phyloP scores from a whole-genome alignment of 30 jellyfish, hydroid and myxozoan species.

The Hydractinia symbiolongicarpus region DNA sequence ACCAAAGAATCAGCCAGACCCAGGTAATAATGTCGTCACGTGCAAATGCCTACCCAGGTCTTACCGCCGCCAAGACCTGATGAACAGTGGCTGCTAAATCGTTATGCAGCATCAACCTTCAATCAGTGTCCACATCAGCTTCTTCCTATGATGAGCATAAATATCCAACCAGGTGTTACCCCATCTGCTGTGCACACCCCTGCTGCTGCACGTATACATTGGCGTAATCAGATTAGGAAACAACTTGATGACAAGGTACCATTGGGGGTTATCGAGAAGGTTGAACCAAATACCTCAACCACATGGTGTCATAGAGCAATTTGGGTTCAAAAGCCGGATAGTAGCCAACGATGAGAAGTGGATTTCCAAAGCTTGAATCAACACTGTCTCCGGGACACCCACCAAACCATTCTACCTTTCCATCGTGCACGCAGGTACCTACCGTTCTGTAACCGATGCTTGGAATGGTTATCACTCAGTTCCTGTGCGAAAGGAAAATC shows the following conservation, averaged over 20 bases:
- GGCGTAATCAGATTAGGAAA: conserved; percentile 14
- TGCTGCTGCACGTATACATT: conserved; percentile 18
- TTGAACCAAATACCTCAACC: conserved; percentile 25
- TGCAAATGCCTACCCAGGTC: neutral
- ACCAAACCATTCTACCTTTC: conserved; percentile 15
- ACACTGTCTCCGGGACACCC: conserved; percentile 22
- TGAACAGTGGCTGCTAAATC: conserved; percentile 11
- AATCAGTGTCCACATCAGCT: conserved; percentile 28
- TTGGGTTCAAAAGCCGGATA: neutral
- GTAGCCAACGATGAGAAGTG: conserved; percentile 11
- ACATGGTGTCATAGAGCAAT: conserved; percentile 31
- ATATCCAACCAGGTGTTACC: neutral
- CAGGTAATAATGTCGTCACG: neutral
- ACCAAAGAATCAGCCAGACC: too few relatives aligned
- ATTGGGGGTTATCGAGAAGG: conserved; percentile 22
- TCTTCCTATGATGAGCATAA: conserved; percentile 16
- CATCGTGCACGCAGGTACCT: neutral
- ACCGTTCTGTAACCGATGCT: neutral
- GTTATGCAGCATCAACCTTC: conserved; percentile 18
- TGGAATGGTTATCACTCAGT: too few relatives aligned
- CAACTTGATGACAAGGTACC: neutral
- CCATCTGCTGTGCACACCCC: conserved; percentile 36
- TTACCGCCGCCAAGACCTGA: neutral
- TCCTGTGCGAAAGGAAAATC: neutral
- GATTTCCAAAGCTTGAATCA: conserved; percentile 22